These are phyloP conservation scores for Idris sp. DNA, from an alignment of 1,140 invertebrate species.

Conservation along the genomic window DNA sequence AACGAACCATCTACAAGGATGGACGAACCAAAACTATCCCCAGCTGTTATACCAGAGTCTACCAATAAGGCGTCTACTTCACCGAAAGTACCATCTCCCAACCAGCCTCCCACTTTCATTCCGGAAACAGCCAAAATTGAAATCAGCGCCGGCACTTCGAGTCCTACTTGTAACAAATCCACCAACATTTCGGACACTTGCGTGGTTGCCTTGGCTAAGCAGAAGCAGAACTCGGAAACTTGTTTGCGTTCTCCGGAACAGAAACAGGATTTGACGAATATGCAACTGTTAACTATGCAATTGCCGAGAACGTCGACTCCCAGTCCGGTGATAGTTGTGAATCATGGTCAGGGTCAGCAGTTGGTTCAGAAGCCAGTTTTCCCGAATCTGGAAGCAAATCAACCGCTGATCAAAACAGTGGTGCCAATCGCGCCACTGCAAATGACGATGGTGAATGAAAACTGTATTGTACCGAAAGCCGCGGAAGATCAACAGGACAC, in stretches of 20 bases:
- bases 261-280: conserved; percentile 69
- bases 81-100: conserved; percentile 75
- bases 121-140: conserved; percentile 77
- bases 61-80: conserved; percentile 75
- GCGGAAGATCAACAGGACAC: too few species aligned
- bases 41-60: conserved; percentile 70
- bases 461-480: conserved; percentile 1
- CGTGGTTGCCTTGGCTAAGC: conserved; percentile 66
- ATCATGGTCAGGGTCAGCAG: conserved; percentile 68
- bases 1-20: conserved; percentile 66
- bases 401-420: conserved; percentile 70
- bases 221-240: conserved; percentile 50
- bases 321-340: conserved; percentile 78
- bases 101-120: conserved; percentile 76
- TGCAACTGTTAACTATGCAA: conserved; percentile 71
- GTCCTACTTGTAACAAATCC: conserved; percentile 66
- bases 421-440: conserved; percentile 67
- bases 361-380: conserved; percentile 68
- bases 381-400: conserved; percentile 65
- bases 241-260: conserved; percentile 67
- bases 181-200: conserved; percentile 55
- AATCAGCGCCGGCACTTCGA: conserved; percentile 69
- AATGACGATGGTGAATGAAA: conserved; percentile 42
- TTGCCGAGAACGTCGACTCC: conserved; percentile 73
- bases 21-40: conserved; percentile 74